Conservation (phyloP, 35 echinoderm and acorn worm genomes). For the Strongylocentrotus purpuratus region DNA sequence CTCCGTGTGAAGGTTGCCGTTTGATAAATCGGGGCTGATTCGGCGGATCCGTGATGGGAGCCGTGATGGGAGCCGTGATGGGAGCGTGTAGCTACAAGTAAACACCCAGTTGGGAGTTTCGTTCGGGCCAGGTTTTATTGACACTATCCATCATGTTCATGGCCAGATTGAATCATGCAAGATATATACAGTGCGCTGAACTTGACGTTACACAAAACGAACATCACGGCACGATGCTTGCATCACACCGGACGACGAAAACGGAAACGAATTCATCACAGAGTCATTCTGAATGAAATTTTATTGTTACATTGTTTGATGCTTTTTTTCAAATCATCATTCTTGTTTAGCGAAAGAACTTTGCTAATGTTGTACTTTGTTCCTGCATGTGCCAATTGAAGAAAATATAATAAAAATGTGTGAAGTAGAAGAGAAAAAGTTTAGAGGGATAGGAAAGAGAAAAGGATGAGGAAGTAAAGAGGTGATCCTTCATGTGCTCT, state of each 20-base stretch:
- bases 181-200: neutral
- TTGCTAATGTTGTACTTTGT: neutral
- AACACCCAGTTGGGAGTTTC: neutral
- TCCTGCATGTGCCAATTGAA: neutral
- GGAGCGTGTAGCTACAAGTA: neutral
- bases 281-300: neutral
- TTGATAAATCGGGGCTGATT: neutral
- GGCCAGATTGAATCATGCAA: neutral
- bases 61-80: neutral
- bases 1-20: neutral
- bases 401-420: neutral
- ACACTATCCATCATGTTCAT: neutral
- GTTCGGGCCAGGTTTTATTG: neutral
- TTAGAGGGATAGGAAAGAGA: neutral
- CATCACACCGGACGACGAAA: neutral
- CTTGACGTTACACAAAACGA: neutral
- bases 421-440: neutral
- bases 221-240: neutral
- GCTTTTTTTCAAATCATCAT: neutral
- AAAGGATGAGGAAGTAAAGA: neutral
- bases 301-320: neutral
- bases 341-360: neutral
- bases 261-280: neutral
- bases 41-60: neutral
- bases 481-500: no score